Conservation (phyloP, 2,797 vertebrate genomes). For the Acanthurus lineatus region DNA sequence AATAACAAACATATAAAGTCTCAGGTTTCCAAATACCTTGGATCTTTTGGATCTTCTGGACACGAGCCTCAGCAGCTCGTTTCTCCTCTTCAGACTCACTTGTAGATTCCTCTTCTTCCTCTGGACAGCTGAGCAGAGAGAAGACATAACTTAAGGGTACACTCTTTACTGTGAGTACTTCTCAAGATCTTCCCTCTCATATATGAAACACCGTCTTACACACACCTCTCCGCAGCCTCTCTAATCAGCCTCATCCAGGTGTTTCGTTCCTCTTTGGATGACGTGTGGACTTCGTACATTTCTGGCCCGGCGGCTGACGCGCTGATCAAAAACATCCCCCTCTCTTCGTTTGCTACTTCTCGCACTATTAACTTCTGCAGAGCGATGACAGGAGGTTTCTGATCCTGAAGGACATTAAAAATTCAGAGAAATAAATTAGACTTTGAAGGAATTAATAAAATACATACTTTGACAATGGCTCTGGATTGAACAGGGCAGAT, state of each 20-base stretch:
- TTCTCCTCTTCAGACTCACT: slow-evolving; percentile 94
- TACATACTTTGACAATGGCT: not conserved
- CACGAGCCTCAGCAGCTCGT: slow-evolving; percentile 89
- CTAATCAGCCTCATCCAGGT: slow-evolving; percentile 95
- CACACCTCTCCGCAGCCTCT: slow-evolving; percentile 94
- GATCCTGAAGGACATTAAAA: slow-evolving; percentile 85
- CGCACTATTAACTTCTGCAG: slow-evolving; percentile 97
- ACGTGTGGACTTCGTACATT: slow-evolving; percentile 96
- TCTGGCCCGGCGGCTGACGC: slow-evolving; percentile 94
- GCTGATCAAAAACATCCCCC: slow-evolving; percentile 97
- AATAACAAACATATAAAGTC: not conserved
- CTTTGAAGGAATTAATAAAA: not conserved
- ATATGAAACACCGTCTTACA: not conserved
- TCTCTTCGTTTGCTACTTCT: slow-evolving; percentile 96
- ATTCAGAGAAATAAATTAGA: not conserved
- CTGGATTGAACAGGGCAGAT: not conserved
- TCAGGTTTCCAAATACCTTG: slow-evolving; percentile 86
- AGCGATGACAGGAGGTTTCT: slow-evolving; percentile 95
- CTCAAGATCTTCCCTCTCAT: not conserved
- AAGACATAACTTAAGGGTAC: not conserved
- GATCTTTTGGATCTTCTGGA: slow-evolving; percentile 90
- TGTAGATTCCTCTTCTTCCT: slow-evolving; percentile 90
- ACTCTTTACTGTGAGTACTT: not conserved
- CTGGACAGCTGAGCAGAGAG: slow-evolving; percentile 88
- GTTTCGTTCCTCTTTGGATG: slow-evolving; percentile 94